A percentile compares a stretch with the other conserved stretches of the same genome.
These are phyloP conservation scores for Andrena minutula DNA, from an alignment of 2,888 invertebrate genomes.

Conservation along the genomic window DNA sequence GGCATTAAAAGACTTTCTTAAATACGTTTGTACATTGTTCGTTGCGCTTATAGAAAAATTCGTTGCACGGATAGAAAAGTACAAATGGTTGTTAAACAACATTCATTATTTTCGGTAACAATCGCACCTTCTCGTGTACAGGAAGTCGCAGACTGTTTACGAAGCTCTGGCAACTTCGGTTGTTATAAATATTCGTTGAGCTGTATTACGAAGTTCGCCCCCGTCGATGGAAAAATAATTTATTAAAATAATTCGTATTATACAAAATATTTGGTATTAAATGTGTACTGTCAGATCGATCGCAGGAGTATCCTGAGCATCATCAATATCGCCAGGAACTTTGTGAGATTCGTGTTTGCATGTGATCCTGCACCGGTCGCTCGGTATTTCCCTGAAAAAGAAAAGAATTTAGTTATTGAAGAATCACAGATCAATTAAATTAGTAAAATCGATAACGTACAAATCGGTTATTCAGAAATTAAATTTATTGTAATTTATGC, in stretches of 20 bases:
- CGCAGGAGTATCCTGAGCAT: slow-evolving; percentile 70
- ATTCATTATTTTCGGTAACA: background rate
- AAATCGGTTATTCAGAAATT: background rate
- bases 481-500: too few species aligned
- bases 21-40: slow-evolving; percentile 13
- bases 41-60: background rate
- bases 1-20: background rate
- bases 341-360: slow-evolving; percentile 45
- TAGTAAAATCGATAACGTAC: background rate
- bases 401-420: slow-evolving; percentile 3
- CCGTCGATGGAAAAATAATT: slow-evolving; percentile 80
- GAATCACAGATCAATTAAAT: background rate
- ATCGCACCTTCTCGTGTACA: background rate
- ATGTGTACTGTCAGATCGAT: slow-evolving; percentile 43
- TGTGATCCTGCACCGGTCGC: slow-evolving; percentile 73
- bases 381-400: slow-evolving; percentile 79
- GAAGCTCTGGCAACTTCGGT: background rate
- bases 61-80: slow-evolving; percentile 9
- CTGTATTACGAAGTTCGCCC: background rate
- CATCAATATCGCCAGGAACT: slow-evolving; percentile 71
- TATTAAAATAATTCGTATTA: slow-evolving; percentile 74
- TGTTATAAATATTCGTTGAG: background rate
- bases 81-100: background rate
- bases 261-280: slow-evolving; percentile 74
- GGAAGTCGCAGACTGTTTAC: background rate